Evolutionary conservation across 2,888 invertebrate genomes (phyloP).

Genomic region (Drosophila melanocephala): DNA sequence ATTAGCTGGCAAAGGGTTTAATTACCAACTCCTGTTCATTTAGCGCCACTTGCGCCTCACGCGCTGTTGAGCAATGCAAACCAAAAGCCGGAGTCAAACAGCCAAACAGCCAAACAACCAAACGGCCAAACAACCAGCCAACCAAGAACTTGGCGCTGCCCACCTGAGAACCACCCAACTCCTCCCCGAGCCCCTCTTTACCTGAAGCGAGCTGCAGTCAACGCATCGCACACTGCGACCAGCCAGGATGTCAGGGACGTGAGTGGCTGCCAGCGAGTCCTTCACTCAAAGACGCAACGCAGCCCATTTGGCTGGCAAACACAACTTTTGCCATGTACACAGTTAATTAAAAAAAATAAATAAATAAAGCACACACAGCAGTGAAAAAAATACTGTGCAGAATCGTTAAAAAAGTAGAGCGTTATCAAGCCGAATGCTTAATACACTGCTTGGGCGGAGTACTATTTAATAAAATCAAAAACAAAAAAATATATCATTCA

Average conservation of each 20-base stretch:
- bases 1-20: conserved; percentile 84
- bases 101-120: neutral
- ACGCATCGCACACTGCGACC: conserved; percentile 54
- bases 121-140: conserved; percentile 4
- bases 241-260: conserved; percentile 32
- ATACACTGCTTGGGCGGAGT: neutral
- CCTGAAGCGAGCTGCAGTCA: conserved; percentile 33
- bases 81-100: conserved; percentile 63
- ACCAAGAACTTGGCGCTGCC: conserved; percentile 16
- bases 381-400: conserved; percentile 34
- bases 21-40: conserved; percentile 86
- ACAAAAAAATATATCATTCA: neutral
- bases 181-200: neutral
- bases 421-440: neutral
- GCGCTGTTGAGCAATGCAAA: conserved; percentile 85
- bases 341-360: conserved; percentile 73
- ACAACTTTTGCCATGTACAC: conserved; percentile 72
- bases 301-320: conserved; percentile 63
- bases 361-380: conserved; percentile 6
- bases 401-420: conserved; percentile 23
- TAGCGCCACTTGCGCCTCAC: conserved; percentile 85
- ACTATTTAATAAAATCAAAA: too few species aligned
- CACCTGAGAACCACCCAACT: conserved; percentile 24
- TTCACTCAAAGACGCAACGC: conserved; percentile 62
- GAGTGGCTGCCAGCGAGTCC: conserved; percentile 14